Conservation (phyloP, 1,140 invertebrate species). For the Apis laboriosa region DNA sequence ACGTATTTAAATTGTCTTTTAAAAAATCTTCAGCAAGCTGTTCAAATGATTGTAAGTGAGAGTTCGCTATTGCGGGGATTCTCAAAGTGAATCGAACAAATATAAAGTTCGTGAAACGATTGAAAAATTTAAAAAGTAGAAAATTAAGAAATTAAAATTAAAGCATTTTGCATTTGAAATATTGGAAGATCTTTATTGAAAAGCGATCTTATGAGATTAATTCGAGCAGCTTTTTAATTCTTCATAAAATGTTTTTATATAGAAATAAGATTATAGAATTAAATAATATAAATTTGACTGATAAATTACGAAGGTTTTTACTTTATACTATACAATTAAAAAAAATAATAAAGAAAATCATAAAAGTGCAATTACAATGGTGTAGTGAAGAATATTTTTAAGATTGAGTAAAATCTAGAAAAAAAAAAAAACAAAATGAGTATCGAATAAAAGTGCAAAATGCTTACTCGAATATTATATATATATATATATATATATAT, state of each 20-base stretch:
- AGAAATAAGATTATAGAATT: constrained; percentile 21
- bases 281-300: background rate
- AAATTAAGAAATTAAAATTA: constrained; percentile 4
- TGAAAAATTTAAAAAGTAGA: background rate
- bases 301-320: background rate
- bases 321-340: background rate
- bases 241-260: constrained; percentile 18
- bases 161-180: constrained; percentile 45
- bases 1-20: constrained; percentile 31
- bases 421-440: constrained; percentile 6
- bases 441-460: constrained; percentile 37
- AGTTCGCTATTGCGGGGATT: constrained; percentile 42
- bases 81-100: constrained; percentile 24
- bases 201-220: background rate
- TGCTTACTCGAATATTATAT: constrained; percentile 26
- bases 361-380: constrained; percentile 49
- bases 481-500: background rate
- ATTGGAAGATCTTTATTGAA: background rate
- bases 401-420: background rate
- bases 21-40: constrained; percentile 6
- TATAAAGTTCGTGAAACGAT: background rate
- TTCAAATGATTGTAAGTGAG: constrained; percentile 19
- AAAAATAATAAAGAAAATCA: constrained; percentile 1
- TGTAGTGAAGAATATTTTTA: constrained; percentile 19
- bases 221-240: constrained; percentile 14